Conservation (phyloP, 2,113 vertebrate species). For the Naja naja region DNA sequence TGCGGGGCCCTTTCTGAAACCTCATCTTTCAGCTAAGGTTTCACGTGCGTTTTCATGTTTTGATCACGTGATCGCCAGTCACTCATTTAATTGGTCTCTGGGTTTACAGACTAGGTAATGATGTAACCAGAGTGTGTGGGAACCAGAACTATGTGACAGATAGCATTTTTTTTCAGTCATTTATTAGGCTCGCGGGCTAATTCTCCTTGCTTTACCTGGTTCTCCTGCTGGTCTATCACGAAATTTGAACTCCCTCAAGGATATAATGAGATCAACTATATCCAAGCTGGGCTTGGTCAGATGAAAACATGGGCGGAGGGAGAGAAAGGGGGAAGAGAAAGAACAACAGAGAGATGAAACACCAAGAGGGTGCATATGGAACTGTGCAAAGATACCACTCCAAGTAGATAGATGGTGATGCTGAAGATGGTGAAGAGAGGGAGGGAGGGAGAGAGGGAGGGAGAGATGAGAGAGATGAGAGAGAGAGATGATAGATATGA, state of each 20-base stretch:
- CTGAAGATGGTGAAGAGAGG: neutral
- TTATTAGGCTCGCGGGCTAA: constrained; percentile 76
- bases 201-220: constrained; percentile 82
- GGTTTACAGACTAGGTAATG: constrained; percentile 89
- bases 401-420: neutral
- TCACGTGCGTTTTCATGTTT: constrained; percentile 87
- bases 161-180: constrained; percentile 92
- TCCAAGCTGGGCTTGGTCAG: constrained; percentile 59
- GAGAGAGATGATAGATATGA: no score
- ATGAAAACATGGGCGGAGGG: constrained; percentile 46
- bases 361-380: neutral
- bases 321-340: neutral
- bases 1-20: constrained; percentile 88
- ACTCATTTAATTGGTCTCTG: constrained; percentile 82
- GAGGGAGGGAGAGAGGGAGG: neutral
- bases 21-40: constrained; percentile 89
- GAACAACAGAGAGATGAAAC: constrained; percentile 8
- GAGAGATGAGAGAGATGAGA: no score
- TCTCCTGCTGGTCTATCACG: constrained; percentile 86
- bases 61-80: constrained; percentile 85
- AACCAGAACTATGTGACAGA: constrained; percentile 92
- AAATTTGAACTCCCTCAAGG: constrained; percentile 83
- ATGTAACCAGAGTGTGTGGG: constrained; percentile 99
- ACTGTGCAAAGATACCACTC: neutral
- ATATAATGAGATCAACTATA: constrained; percentile 71